These are phyloP conservation scores for Cephalopholis sonnerati DNA, from an alignment of 2,113 vertebrate genomes.

Conservation along the genomic window DNA sequence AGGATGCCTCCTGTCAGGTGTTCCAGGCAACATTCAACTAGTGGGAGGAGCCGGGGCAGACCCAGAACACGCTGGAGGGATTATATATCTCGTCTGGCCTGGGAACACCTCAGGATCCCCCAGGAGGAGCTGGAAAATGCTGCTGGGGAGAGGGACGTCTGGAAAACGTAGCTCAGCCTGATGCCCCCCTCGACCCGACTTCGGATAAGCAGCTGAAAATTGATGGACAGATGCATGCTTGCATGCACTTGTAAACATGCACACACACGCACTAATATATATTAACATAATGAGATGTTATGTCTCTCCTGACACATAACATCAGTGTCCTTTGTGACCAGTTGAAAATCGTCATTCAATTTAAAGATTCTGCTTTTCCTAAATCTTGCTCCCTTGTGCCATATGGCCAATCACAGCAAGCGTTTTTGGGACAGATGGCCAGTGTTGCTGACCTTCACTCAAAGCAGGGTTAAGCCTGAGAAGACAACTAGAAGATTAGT, in stretches of 20 bases:
- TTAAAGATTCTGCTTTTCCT: conserved; percentile 44
- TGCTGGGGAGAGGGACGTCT: too few relatives aligned
- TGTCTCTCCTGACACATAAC: conserved; percentile 15
- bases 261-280: conserved; percentile 1
- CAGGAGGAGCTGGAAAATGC: too few relatives aligned
- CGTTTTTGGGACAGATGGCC: conserved; percentile 67
- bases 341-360: conserved; percentile 26
- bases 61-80: too few relatives aligned
- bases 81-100: too few relatives aligned
- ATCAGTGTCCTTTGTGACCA: background rate
- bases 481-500: conserved; percentile 68
- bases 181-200: too few relatives aligned
- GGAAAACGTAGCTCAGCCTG: too few relatives aligned
- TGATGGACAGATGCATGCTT: too few relatives aligned
- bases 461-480: conserved; percentile 67
- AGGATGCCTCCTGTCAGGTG: too few relatives aligned
- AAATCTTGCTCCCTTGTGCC: conserved; percentile 36
- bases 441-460: conserved; percentile 59
- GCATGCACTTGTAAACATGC: background rate
- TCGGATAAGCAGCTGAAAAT: too few relatives aligned
- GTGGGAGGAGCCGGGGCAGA: too few relatives aligned
- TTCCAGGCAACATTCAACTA: too few relatives aligned
- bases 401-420: conserved; percentile 72
- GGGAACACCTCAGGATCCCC: too few relatives aligned
- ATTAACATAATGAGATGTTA: background rate